These are phyloP conservation scores for Echinometra lucunter DNA, from an alignment of 53 echinoderm and acorn worm genomes.

Conservation along the genomic window DNA sequence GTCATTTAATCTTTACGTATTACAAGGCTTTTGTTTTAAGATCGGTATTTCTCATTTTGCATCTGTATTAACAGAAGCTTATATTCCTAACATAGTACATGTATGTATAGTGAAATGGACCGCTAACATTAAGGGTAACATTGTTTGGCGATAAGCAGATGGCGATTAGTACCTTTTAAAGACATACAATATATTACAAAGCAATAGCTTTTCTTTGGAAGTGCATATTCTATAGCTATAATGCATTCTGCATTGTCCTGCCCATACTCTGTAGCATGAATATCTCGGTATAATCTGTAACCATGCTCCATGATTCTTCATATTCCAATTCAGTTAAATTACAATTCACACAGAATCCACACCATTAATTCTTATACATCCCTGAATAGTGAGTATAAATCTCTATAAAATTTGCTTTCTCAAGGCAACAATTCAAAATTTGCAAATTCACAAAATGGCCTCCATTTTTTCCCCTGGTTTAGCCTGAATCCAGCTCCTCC, in stretches of 20 bases:
- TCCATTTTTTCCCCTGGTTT: not conserved
- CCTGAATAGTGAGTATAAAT: conserved; percentile 40
- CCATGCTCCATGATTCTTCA: not conserved
- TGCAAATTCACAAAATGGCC: not conserved
- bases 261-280: not conserved
- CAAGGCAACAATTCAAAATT: conserved; percentile 3
- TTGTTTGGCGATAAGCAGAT: no score
- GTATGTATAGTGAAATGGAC: no score
- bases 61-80: no score
- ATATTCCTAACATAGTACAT: no score
- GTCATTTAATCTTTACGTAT: no score
- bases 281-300: not conserved
- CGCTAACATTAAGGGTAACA: no score
- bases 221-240: not conserved
- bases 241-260: not conserved
- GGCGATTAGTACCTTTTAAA: no score
- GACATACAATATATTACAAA: not conserved
- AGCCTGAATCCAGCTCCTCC: conserved; percentile 34
- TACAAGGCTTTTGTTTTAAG: no score
- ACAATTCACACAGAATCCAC: not conserved
- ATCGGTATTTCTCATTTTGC: no score
- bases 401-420: not conserved
- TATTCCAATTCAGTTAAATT: not conserved
- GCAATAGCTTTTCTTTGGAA: not conserved
- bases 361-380: not conserved